Evolutionary conservation across 2,113 vertebrate species (phyloP), one percentile per base, ranked within the genome.

Genomic region (Axis porcinus): DNA sequence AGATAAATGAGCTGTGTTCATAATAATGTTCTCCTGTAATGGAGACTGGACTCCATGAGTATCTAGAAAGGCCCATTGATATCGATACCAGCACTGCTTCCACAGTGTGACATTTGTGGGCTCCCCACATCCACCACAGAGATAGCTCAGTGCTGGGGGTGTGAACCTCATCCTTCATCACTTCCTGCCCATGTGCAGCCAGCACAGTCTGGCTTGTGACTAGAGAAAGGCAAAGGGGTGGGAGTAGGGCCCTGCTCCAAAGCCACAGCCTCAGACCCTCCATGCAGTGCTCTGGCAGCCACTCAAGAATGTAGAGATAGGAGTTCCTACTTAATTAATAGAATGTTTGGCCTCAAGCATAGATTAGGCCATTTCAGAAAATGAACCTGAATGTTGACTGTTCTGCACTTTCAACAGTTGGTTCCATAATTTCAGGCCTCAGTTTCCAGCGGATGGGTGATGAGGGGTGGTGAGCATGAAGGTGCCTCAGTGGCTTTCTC

Each of bases 301-400:
- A 78, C 47, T 45, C 8, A 4, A 60, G 11, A 78, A 13, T 16
- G 30, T 30, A 16, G 55, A 30, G 47, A 6, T 45, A 15, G 7
- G n/a, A 27, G 15, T 54, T 70, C 33, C 28, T 86, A 43, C 1
- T 14, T 52, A 78, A 84, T 54, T 7, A 58, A 14, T 54, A 40
- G 40, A 86, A 86, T 67, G 43, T 90, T 60, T 79, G 95, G 27
- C 70, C 92, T 90, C 36, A 43, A 85, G 55, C 81, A 67, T 64
- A 82, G 82, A 64, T 52, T 82, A 97, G 97, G 19, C 70, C 1
- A 0, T 43, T 94, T 50, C 36, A 94, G 85, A 94, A 98, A 98
- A 90, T 27, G 28, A 89, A 67, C 81, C 36, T 91, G 60, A 91
- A 83, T n/a, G 40, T 55, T 92, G 28, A 19, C 89, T 82, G 36